These are phyloP conservation scores for Oncorhynchus mykiss DNA, from an alignment of 2,113 vertebrate genomes.

Conservation along the genomic window DNA sequence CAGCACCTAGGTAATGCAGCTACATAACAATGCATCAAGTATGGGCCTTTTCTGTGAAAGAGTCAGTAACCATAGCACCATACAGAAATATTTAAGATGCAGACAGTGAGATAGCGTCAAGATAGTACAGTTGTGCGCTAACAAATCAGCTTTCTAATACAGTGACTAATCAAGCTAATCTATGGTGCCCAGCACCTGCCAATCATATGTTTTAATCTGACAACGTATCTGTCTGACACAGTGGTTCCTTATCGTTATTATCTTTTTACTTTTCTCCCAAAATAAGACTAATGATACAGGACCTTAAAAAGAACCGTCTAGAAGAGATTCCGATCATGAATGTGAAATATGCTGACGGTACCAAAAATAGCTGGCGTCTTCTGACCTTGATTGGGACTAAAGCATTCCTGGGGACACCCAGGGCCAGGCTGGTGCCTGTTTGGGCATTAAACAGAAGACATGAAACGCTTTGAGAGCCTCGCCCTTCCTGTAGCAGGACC, in stretches of 20 bases:
- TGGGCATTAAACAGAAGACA: constrained; percentile 54
- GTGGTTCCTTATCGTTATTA: not conserved
- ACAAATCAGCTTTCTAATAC: not conserved
- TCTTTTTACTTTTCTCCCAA: not conserved
- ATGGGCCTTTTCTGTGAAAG: too few species aligned
- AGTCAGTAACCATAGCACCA: too few species aligned
- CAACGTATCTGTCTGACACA: not conserved
- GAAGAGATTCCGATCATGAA: constrained; percentile 35
- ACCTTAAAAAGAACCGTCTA: constrained; percentile 23
- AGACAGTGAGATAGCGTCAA: not conserved
- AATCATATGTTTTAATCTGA: not conserved
- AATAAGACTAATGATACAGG: not conserved
- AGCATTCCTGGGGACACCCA: constrained; percentile 32
- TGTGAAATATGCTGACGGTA: constrained; percentile 39
- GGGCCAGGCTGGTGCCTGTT: constrained; percentile 38
- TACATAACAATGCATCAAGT: too few species aligned
- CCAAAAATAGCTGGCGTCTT: constrained; percentile 19
- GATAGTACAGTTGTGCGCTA: too few species aligned
- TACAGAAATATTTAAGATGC: too few species aligned
- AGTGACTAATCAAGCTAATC: not conserved
- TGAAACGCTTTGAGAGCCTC: constrained; percentile 55
- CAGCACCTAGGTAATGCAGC: too few species aligned
- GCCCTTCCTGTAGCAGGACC: constrained; percentile 67
- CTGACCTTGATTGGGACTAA: constrained; percentile 39
- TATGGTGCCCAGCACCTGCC: not conserved